Evolutionary conservation across 2,113 vertebrate genomes (phyloP), one percentile per base, ranked within the genome.

Genomic region (Pedionomus torquatus): DNA sequence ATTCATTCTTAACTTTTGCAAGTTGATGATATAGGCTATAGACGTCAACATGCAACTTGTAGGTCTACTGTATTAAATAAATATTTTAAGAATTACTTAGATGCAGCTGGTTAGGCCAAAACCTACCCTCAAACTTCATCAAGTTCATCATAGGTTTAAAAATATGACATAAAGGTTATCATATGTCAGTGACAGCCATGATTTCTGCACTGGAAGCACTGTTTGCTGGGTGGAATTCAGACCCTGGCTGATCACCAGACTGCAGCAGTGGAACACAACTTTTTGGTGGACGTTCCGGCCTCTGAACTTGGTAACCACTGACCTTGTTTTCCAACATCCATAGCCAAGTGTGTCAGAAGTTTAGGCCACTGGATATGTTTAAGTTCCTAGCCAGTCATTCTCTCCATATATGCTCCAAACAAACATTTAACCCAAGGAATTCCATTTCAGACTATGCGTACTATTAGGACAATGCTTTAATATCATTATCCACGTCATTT

Each of bases 31-130:
- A 88, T 20, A 97, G 81, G 61, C 72, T 81, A 94, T 13, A 89
- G 66, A 63, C 57, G 68, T 93, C 94, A 95, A 93, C 96, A 94
- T 74, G 87, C 97, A 97, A 96, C 89, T 94, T 95, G 93, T 80
- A 96, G 93, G 55, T 88, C 90, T 95, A 95, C 41, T 87, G 60
- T 71, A 82, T 91, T 97, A 93, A 89, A 93, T 95, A 95, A 90
- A 91, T 97, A 96, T 31, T 86, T 80, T 9, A 3, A 79, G 71
- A 95, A 86, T 74, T 96, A 89, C 39, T 97, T 90, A 92, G 75
- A 96, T 85, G 86, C 78, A 97, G 95, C 23, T 83, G 85, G 79
- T 89, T 95, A 95, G 82, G 86, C 72, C 92, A 93, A 95, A 93
- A 71, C 54, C 88, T 87, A 72, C 49, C 35, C 86, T 80, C 79